Percentiles rank a stretch among this genome's conserved stretches.
Evolutionary conservation across 2,797 vertebrate species (phyloP).

Genomic region (Austrolebias charrua): DNA sequence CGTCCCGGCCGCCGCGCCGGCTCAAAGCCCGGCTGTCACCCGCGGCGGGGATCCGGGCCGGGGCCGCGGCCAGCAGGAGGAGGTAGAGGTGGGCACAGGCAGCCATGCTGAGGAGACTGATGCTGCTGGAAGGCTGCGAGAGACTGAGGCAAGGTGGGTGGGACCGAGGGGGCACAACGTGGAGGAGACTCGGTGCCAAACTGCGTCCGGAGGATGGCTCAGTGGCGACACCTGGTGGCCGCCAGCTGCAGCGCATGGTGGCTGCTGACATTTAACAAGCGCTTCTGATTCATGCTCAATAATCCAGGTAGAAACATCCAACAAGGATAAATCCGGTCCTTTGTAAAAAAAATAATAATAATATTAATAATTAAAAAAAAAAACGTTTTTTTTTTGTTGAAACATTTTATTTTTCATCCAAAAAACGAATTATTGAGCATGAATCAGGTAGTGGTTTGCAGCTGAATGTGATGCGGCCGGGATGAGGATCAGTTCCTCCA

Average conservation of each 20-base stretch:
- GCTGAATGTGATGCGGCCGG: too few relatives aligned
- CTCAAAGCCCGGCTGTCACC: conserved; percentile 63
- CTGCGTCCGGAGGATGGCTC: conserved; percentile 32
- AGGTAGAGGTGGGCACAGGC: conserved; percentile 67
- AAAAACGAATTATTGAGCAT: too few relatives aligned
- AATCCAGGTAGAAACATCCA: too few relatives aligned
- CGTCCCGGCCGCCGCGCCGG: conserved; percentile 59
- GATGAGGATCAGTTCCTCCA: too few relatives aligned
- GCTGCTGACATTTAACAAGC: too few relatives aligned
- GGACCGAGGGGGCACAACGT: conserved; percentile 68
- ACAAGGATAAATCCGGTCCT: too few relatives aligned
- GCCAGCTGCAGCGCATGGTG: conserved; percentile 24
- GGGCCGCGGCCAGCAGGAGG: conserved; percentile 68
- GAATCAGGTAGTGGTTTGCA: too few relatives aligned
- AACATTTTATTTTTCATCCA: too few relatives aligned
- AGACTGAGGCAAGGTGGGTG: conserved; percentile 19
- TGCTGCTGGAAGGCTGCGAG: conserved; percentile 65
- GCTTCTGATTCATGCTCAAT: too few relatives aligned
- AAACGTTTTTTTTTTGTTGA: too few relatives aligned
- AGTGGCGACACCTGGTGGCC: conserved; percentile 65
- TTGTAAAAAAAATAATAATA: too few relatives aligned
- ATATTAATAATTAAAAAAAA: too few relatives aligned
- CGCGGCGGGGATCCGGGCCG: conserved; percentile 39
- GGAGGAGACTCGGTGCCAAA: conserved; percentile 63
- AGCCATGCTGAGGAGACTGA: conserved; percentile 73